A percentile compares a stretch with the other conserved stretches of the same genome.
phyloP scores from a whole-genome alignment of 2,113 vertebrate genomes.

The Seriola rivoliana region DNA sequence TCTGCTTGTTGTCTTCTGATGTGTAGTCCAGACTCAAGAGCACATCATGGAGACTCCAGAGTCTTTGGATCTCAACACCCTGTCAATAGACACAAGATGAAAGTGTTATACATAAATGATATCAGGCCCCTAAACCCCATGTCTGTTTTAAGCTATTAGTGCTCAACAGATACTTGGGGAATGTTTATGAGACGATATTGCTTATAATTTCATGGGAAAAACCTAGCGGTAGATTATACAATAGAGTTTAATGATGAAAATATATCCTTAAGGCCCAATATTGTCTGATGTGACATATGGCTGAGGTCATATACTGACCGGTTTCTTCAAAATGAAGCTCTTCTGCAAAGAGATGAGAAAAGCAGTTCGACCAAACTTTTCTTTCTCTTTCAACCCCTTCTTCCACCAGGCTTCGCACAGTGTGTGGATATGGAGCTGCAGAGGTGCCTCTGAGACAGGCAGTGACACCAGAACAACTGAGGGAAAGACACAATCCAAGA shows the following conservation, averaged over 20 bases:
- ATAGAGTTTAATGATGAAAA: background rate
- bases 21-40: conserved; percentile 89
- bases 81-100: conserved; percentile 55
- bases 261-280: background rate
- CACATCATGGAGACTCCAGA: conserved; percentile 88
- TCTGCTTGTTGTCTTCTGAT: conserved; percentile 87
- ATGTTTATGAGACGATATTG: background rate
- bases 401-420: conserved; percentile 93
- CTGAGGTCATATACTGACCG: conserved; percentile 75
- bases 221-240: background rate
- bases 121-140: background rate
- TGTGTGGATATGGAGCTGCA: conserved; percentile 81
- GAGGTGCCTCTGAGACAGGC: conserved; percentile 80
- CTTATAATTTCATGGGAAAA: background rate
- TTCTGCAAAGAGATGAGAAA: conserved; percentile 87
- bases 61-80: conserved; percentile 86
- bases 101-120: background rate
- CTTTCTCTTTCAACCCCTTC: conserved; percentile 89
- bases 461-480: conserved; percentile 87
- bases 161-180: background rate
- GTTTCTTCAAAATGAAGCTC: conserved; percentile 85
- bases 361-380: conserved; percentile 89
- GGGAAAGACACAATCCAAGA: conserved; percentile 19
- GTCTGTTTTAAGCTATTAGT: background rate
- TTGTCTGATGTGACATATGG: background rate